Evolutionary conservation across 92 coral and sea anemone genomes (phyloP).

Genomic region (Porites rus): DNA sequence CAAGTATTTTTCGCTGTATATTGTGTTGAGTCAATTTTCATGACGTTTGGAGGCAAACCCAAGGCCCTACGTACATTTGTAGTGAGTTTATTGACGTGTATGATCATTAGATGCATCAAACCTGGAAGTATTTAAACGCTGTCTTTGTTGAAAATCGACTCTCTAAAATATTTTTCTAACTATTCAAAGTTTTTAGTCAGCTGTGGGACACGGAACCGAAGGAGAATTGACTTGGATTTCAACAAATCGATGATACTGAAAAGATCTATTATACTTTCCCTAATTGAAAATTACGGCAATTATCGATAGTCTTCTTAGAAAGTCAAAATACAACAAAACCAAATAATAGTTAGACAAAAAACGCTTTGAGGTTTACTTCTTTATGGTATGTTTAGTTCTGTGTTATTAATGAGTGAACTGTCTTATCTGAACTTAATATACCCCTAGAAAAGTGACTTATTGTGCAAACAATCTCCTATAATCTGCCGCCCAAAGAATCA

Average conservation of each 20-base stretch:
- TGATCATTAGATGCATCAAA: no score
- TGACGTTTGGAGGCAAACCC: no score
- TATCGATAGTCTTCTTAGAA: not conserved
- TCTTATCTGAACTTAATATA: not conserved
- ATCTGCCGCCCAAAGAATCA: not conserved
- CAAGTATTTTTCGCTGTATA: no score
- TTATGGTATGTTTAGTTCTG: not conserved
- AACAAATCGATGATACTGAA: not conserved
- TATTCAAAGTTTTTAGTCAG: no score
- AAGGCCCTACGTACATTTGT: no score
- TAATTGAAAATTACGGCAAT: no score
- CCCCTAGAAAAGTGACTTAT: not conserved
- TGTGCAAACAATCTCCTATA: conserved; percentile 5
- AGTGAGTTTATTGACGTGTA: no score
- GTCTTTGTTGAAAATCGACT: no score
- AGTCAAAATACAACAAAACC: not conserved
- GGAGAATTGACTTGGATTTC: not conserved
- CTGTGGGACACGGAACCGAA: not conserved
- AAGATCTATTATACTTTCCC: no score
- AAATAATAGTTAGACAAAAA: not conserved
- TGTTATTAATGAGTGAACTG: conserved; percentile 9
- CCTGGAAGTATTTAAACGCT: no score
- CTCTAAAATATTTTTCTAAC: no score
- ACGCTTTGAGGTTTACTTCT: not conserved
- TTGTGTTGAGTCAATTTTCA: no score